These are phyloP conservation scores for Sialia sialis DNA, from an alignment of 2,113 vertebrate species.

Conservation along the genomic window DNA sequence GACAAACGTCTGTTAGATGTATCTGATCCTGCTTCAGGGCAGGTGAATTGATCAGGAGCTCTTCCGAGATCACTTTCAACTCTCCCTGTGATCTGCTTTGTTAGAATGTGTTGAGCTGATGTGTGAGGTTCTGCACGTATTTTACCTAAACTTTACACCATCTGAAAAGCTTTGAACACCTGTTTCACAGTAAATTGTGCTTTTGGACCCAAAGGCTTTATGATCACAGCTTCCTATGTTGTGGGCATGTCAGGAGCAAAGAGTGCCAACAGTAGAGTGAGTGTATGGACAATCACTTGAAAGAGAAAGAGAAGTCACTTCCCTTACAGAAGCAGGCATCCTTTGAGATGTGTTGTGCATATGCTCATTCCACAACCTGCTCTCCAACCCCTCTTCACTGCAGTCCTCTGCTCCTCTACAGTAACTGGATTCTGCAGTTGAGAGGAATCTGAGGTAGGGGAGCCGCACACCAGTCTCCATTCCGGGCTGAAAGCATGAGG, in stretches of 20 bases:
- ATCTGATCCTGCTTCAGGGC: not conserved
- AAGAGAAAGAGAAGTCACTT: conserved; percentile 40
- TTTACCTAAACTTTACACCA: not conserved
- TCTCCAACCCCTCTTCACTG: conserved; percentile 59
- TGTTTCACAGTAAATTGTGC: not conserved
- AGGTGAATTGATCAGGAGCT: not conserved
- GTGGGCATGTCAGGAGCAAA: not conserved
- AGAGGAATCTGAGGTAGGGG: conserved; percentile 58
- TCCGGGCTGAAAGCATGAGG: conserved; percentile 33
- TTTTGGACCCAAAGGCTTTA: not conserved
- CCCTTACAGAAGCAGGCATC: conserved; percentile 24
- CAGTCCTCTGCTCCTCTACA: conserved; percentile 61
- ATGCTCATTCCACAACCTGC: conserved; percentile 55
- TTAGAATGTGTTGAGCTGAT: not conserved
- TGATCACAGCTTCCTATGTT: not conserved
- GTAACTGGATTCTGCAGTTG: conserved; percentile 60
- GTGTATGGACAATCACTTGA: not conserved
- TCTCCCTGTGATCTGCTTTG: not conserved
- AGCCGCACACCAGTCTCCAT: conserved; percentile 10
- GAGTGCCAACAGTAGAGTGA: not conserved
- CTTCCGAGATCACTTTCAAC: not conserved
- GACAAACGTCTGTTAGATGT: not conserved
- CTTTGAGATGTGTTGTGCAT: conserved; percentile 56
- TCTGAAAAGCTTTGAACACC: not conserved
- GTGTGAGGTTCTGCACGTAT: not conserved